Conservation (phyloP, 2,113 vertebrate species). For the Cephalophus harveyi region DNA sequence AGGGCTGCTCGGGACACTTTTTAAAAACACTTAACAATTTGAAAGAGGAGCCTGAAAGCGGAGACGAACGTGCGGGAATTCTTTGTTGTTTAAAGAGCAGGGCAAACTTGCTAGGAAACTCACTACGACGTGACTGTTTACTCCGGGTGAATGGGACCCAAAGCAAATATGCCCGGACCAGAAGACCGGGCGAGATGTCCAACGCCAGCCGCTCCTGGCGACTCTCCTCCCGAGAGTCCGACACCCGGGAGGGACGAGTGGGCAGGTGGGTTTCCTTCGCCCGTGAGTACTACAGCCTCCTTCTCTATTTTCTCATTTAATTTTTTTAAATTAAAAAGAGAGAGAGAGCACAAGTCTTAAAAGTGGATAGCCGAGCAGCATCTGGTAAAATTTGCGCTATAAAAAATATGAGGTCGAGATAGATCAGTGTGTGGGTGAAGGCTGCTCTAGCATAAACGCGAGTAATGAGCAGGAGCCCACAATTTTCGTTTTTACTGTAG, state of each 20-base stretch:
- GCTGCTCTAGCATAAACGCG: constrained; percentile 21
- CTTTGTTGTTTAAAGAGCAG: constrained; percentile 26
- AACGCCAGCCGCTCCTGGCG: not conserved
- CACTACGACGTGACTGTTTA: constrained; percentile 17
- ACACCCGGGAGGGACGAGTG: not conserved
- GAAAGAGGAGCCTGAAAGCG: not conserved
- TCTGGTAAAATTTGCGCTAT: constrained; percentile 2
- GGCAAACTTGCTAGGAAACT: constrained; percentile 37
- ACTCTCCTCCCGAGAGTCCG: not conserved
- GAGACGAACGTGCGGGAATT: not conserved
- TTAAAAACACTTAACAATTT: not conserved
- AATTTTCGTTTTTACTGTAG: constrained; percentile 73
- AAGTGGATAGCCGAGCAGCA: not conserved
- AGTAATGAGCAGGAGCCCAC: constrained; percentile 41
- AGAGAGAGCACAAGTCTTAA: not conserved
- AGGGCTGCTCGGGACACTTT: not conserved
- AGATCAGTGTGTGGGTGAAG: constrained; percentile 10
- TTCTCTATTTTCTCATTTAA: constrained; percentile 35
- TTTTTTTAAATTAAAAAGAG: not conserved
- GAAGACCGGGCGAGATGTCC: not conserved
- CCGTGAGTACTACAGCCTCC: not conserved
- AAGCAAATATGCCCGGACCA: not conserved
- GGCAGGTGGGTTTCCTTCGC: not conserved
- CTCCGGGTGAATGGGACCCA: not conserved
- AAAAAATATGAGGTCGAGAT: constrained; percentile 10